Evolutionary conservation across 2,888 invertebrate species (phyloP).

Genomic region (Mycalesis mineus): DNA sequence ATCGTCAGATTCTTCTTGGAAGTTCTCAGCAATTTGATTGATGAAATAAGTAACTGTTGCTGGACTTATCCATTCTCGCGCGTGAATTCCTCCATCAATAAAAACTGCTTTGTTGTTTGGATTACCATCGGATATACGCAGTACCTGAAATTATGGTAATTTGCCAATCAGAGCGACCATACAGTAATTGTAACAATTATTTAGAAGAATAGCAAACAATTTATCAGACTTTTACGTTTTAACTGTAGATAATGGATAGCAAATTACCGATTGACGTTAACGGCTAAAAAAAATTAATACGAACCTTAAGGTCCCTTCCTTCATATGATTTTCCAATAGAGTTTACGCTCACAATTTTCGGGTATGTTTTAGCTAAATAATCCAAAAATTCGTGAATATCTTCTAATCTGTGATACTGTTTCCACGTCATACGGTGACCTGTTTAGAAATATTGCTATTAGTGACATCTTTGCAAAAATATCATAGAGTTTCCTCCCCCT

Average conservation of each 20-base stretch:
- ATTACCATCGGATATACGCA: constrained; percentile 84
- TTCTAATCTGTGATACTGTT: constrained; percentile 85
- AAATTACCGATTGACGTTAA: background rate
- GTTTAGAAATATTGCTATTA: constrained; percentile 26
- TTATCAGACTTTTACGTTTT: background rate
- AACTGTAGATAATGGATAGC: background rate
- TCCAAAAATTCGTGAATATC: constrained; percentile 89
- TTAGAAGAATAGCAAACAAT: background rate
- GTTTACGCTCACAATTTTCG: constrained; percentile 83
- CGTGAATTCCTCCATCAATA: constrained; percentile 91
- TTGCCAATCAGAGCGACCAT: background rate
- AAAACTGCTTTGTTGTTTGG: constrained; percentile 83
- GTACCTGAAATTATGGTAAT: constrained; percentile 41
- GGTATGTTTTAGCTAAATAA: constrained; percentile 86
- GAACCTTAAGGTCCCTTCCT: constrained; percentile 84
- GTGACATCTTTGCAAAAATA: background rate
- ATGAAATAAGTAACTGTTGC: constrained; percentile 88
- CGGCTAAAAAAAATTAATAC: background rate
- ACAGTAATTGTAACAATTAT: background rate
- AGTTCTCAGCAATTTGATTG: constrained; percentile 86
- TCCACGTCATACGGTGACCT: constrained; percentile 85
- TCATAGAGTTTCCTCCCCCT: background rate
- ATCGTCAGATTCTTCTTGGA: constrained; percentile 80
- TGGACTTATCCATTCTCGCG: constrained; percentile 94
- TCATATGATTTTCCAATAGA: constrained; percentile 87